Base-by-base conservation (phyloP, 2,113 vertebrate species). In the Phrynosoma blainvillii region DNA sequence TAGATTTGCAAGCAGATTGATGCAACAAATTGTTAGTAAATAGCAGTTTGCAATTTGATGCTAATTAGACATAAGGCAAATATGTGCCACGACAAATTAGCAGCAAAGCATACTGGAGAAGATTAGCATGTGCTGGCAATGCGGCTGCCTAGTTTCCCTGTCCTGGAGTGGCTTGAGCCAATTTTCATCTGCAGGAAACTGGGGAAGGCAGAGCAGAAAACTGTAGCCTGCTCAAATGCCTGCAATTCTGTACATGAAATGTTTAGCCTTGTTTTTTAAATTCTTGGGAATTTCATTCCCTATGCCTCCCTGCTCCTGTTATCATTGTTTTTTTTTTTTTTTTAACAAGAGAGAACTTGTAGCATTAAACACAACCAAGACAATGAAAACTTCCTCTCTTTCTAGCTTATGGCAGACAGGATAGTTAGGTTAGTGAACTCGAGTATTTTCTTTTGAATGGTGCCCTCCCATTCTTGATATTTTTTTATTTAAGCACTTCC, bases 41-140 rank as follows among this genome's bases (percentile, higher is more conserved):
- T 97, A 97, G 97, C 97, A 97, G 96, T 97, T 97, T 97, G 97
- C 97, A 97, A 97, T 97, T 97, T 97, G 97, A 97, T 97, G 97
- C 96, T 97, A 97, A 97, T 97, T 97, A 97, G 97, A 97, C 97
- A 97, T 97, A 97, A 97, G 96, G 97, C 97, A 97, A 97, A 97
- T 97, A 97, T 96, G 96, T 97, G 97, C 96, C 96, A 95, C 97
- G 96, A 97, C 96, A 97, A 97, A 97, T 97, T 97, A 97, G 96
- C 97, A 97, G 97, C 94, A 96, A 97, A 96, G 96, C 97, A 97
- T 97, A 97, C 96, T 96, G 97, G 94, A 95, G 96, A 96, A 96
- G 96, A 96, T 97, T 96, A 97, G 96, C 94, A 91, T 95, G 96
- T 94, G 94, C 94, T 97, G 96, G 96, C 97, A 96, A 93, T 86